A percentile compares a stretch with the other conserved stretches of the same genome.
Conservation (phyloP, 2,888 invertebrate species). For the Alsophila aescularia region DNA sequence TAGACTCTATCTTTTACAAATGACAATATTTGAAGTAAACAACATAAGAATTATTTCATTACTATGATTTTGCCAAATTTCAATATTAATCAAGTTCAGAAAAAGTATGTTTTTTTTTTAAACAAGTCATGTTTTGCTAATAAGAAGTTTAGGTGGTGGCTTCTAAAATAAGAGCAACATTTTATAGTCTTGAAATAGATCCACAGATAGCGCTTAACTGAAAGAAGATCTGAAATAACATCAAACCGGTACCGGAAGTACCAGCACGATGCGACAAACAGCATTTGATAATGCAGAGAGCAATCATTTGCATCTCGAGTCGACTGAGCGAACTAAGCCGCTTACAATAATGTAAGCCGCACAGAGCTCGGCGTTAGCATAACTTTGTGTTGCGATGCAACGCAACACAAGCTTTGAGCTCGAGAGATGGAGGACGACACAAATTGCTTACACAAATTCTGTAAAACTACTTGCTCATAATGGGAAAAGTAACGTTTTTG, state of each 20-base stretch:
- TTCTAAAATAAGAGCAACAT: not conserved
- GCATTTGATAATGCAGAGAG: conserved; percentile 29
- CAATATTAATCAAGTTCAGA: too few relatives aligned
- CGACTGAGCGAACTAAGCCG: conserved; percentile 46
- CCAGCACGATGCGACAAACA: conserved; percentile 19
- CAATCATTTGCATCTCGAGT: conserved; percentile 49
- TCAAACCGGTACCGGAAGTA: not conserved
- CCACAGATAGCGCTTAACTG: not conserved
- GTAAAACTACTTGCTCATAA: not conserved
- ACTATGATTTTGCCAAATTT: too few relatives aligned
- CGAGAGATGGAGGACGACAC: conserved; percentile 3
- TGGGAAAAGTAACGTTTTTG: too few relatives aligned
- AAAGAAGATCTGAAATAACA: not conserved
- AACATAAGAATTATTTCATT: too few relatives aligned
- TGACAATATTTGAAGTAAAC: too few relatives aligned
- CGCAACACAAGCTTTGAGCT: conserved; percentile 32
- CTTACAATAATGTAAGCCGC: conserved; percentile 59
- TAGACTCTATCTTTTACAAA: too few relatives aligned
- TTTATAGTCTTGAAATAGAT: not conserved
- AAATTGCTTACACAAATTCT: conserved; percentile 42
- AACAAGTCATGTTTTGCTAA: too few relatives aligned
- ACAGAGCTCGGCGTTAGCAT: conserved; percentile 52
- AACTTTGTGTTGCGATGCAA: conserved; percentile 45
- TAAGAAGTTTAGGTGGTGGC: not conserved
- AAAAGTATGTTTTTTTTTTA: too few relatives aligned